These are phyloP conservation scores for Erpobdella octoculata DNA, from an alignment of 2,888 invertebrate species.

Conservation along the genomic window DNA sequence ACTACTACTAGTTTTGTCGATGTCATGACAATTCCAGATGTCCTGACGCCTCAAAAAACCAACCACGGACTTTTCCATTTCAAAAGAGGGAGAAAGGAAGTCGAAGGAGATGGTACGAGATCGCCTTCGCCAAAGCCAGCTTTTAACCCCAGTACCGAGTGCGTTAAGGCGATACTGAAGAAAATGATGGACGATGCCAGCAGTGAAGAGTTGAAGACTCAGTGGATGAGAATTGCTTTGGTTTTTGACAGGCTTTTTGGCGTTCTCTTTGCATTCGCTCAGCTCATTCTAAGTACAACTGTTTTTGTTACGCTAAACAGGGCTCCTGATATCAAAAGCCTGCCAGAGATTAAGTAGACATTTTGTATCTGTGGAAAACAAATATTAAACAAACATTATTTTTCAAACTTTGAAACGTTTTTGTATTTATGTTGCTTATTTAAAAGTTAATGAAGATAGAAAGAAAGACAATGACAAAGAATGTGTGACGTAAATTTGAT, in stretches of 20 bases:
- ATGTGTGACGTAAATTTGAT: no score
- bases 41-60: neutral
- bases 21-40: neutral
- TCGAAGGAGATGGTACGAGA: neutral
- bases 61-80: neutral
- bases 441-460: no score
- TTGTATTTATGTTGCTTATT: no score
- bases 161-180: neutral
- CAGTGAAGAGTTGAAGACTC: conserved; percentile 8
- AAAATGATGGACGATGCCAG: conserved; percentile 19
- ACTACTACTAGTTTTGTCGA: neutral
- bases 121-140: neutral
- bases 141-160: neutral
- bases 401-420: no score
- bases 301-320: neutral
- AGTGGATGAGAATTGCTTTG: conserved; percentile 17
- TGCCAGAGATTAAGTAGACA: no score
- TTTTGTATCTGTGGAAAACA: no score
- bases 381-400: no score
- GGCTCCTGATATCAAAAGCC: no score
- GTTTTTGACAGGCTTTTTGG: conserved; percentile 14
- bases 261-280: neutral
- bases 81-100: neutral
- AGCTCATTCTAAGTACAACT: neutral
- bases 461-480: no score